These are phyloP conservation scores for Eolophus roseicapilla DNA, from an alignment of 2,113 vertebrate genomes.

Conservation along the genomic window DNA sequence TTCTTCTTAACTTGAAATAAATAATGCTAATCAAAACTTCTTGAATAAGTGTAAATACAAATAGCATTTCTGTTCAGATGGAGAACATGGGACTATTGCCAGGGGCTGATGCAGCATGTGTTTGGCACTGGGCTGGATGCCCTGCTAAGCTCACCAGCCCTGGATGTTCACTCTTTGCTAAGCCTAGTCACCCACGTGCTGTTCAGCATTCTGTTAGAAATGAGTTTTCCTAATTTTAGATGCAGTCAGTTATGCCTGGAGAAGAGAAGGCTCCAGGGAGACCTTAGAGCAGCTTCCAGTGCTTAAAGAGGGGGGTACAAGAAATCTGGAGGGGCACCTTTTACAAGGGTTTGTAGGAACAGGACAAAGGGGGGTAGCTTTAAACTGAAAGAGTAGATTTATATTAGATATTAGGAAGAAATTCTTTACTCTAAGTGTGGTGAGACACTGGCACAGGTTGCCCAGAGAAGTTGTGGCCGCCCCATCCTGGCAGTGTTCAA, in stretches of 20 bases:
- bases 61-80: not conserved
- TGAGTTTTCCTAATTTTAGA: not conserved
- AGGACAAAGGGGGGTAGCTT: not conserved
- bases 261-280: not conserved
- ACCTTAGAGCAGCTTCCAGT: not conserved
- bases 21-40: not conserved
- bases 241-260: not conserved
- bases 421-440: not conserved
- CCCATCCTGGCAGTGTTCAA: not conserved
- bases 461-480: not conserved
- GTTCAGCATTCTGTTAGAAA: not conserved
- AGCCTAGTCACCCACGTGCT: not conserved
- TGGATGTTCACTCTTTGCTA: fast-evolving
- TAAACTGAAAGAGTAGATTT: not conserved
- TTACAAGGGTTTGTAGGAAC: not conserved
- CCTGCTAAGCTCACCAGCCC: not conserved
- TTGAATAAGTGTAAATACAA: not conserved
- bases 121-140: fast-evolving
- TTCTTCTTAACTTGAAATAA: not conserved
- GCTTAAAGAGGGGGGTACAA: no score
- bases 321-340: not conserved
- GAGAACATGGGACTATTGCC: not conserved
- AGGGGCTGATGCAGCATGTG: not conserved
- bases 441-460: not conserved
- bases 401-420: not conserved